These are phyloP conservation scores for Phyllotreta striolata DNA, from an alignment of 2,888 invertebrate species.

Conservation along the genomic window DNA sequence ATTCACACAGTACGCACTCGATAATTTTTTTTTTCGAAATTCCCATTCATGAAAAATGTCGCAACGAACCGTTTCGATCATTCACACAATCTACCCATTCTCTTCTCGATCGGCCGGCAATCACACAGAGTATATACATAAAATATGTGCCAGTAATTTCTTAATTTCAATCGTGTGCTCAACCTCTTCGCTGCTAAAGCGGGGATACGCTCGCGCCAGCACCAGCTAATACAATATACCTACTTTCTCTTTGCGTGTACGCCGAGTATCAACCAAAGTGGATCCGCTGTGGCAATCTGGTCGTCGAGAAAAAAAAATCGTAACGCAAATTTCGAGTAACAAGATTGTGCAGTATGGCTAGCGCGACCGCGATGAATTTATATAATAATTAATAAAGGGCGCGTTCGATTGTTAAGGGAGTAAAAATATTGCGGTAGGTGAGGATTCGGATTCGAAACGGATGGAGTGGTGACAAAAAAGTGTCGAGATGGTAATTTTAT, in stretches of 20 bases:
- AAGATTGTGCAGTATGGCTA: not conserved
- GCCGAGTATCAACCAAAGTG: conserved; percentile 11
- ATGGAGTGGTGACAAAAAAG: conserved; percentile 21
- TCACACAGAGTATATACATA: no score
- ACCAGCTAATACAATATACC: conserved; percentile 12
- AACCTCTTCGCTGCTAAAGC: not conserved
- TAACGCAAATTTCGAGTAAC: no score
- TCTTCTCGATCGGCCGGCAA: no score
- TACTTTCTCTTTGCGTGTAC: conserved; percentile 31
- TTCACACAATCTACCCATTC: no score
- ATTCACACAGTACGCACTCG: no score
- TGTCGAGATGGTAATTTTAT: conserved; percentile 16
- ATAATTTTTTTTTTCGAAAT: no score
- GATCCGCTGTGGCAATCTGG: conserved; percentile 21
- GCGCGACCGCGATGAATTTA: not conserved
- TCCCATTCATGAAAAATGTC: no score
- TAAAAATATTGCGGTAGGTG: conserved; percentile 21
- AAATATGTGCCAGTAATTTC: no score
- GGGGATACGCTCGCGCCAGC: conserved; percentile 10
- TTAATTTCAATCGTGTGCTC: not conserved
- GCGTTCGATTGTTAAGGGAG: not conserved
- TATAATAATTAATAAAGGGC: not conserved
- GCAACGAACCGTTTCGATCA: no score
- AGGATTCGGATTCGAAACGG: conserved; percentile 21
- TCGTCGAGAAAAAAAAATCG: not conserved